These are phyloP conservation scores for Pandemis cinnamomeana DNA, from an alignment of 2,888 invertebrate genomes.

Conservation along the genomic window DNA sequence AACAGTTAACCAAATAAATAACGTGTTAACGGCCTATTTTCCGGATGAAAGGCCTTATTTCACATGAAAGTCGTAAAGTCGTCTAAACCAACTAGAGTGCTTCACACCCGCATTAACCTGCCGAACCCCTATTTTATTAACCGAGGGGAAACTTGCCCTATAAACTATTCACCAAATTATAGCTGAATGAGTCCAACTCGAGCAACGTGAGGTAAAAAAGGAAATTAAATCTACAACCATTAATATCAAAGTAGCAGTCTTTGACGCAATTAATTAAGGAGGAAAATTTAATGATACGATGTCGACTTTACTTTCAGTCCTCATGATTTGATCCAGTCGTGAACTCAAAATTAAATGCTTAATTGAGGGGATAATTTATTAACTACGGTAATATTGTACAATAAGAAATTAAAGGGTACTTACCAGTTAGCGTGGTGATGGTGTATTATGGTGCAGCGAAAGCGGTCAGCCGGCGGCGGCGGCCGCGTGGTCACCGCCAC, in stretches of 20 bases:
- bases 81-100: conserved; percentile 34
- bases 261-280: conserved; percentile 9
- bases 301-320: conserved; percentile 6
- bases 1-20: conserved; percentile 27
- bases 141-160: conserved; percentile 32
- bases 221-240: conserved; percentile 12
- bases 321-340: conserved; percentile 6
- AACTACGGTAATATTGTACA: background rate
- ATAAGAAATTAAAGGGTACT: conserved; percentile 49
- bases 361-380: conserved; percentile 1
- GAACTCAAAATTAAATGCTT: conserved; percentile 2
- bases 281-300: conserved; percentile 11
- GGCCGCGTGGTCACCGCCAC: conserved; percentile 63
- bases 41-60: conserved; percentile 31
- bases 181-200: conserved; percentile 4
- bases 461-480: conserved; percentile 68
- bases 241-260: conserved; percentile 36
- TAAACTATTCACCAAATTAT: conserved; percentile 37
- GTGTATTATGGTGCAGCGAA: conserved; percentile 51
- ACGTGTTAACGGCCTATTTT: conserved; percentile 37
- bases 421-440: conserved; percentile 68
- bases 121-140: conserved; percentile 39
- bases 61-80: conserved; percentile 36
- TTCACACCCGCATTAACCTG: conserved; percentile 41
- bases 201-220: conserved; percentile 6